phyloP scores from a whole-genome alignment of 2,797 vertebrate genomes.

The Ficedula albicollis region DNA sequence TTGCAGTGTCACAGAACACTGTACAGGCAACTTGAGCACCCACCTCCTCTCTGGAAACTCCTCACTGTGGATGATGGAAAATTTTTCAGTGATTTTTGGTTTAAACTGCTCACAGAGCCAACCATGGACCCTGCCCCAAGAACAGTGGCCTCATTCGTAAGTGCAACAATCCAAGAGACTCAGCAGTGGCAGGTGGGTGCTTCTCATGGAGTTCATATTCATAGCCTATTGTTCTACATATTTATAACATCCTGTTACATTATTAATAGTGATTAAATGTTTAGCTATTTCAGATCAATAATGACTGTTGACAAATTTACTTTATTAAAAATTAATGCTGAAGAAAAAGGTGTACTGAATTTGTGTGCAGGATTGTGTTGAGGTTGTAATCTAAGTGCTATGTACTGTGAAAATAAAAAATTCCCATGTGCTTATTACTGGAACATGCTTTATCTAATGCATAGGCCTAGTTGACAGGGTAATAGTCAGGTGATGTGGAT shows the following conservation, averaged over 20 bases:
- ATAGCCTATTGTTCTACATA: conserved; percentile 58
- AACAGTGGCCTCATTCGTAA: neutral
- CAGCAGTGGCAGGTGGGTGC: neutral
- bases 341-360: conserved; percentile 25
- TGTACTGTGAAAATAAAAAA: conserved; percentile 20
- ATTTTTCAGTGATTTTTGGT: neutral
- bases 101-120: neutral
- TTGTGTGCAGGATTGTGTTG: neutral
- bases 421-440: conserved; percentile 12
- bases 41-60: neutral
- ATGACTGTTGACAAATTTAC: conserved; percentile 73
- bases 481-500: conserved; percentile 31
- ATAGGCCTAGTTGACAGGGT: neutral
- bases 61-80: neutral
- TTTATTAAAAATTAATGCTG: conserved; percentile 70
- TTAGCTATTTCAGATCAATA: conserved; percentile 74
- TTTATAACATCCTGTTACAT: conserved; percentile 73
- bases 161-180: neutral
- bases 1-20: conserved; percentile 26
- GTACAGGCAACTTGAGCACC: neutral
- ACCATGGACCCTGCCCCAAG: neutral
- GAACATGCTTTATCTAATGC: conserved; percentile 38
- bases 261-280: conserved; percentile 78
- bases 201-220: conserved; percentile 38
- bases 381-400: neutral